phyloP scores from a whole-genome alignment of 1,140 invertebrate genomes.

The Drosophila setifemur region DNA sequence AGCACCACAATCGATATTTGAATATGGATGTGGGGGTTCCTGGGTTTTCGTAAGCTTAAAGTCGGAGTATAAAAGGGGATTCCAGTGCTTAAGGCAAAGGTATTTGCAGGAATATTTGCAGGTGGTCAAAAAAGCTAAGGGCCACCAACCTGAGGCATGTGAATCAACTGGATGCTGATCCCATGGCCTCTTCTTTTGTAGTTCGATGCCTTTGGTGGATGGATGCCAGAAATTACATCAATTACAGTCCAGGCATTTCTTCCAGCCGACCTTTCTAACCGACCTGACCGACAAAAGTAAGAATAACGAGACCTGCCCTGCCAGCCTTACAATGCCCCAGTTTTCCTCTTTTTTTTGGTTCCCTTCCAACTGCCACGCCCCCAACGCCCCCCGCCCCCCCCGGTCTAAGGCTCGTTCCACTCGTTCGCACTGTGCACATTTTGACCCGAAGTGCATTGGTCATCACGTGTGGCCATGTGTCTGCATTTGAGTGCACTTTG shows the following conservation, averaged over 20 bases:
- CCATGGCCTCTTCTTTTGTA: slow-evolving; percentile 40
- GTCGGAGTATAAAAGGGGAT: slow-evolving; percentile 5
- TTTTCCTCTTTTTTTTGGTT: too few species aligned
- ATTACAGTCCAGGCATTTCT: slow-evolving; percentile 66
- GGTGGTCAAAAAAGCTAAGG: slow-evolving; percentile 12
- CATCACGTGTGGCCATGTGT: slow-evolving; percentile 79
- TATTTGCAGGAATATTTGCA: background rate
- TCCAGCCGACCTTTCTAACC: slow-evolving; percentile 62
- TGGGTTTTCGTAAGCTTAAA: background rate
- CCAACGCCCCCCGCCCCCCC: background rate
- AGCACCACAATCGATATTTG: slow-evolving; percentile 53
- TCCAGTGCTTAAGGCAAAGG: slow-evolving; percentile 5
- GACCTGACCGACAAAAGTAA: slow-evolving; percentile 72
- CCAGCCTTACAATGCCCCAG: slow-evolving; percentile 43
- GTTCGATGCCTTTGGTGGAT: slow-evolving; percentile 70
- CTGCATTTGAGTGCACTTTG: slow-evolving; percentile 81
- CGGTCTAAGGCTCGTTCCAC: too few species aligned
- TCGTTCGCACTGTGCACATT: slow-evolving; percentile 57
- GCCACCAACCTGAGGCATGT: slow-evolving; percentile 23
- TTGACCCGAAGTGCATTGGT: slow-evolving; percentile 80
- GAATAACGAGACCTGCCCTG: slow-evolving; percentile 61
- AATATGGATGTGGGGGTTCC: slow-evolving; percentile 4
- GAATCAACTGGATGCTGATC: slow-evolving; percentile 30
- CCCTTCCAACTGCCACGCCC: background rate
- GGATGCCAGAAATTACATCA: slow-evolving; percentile 71